Conservation (phyloP, 2,797 vertebrate genomes). For the Lacerta agilis region DNA sequence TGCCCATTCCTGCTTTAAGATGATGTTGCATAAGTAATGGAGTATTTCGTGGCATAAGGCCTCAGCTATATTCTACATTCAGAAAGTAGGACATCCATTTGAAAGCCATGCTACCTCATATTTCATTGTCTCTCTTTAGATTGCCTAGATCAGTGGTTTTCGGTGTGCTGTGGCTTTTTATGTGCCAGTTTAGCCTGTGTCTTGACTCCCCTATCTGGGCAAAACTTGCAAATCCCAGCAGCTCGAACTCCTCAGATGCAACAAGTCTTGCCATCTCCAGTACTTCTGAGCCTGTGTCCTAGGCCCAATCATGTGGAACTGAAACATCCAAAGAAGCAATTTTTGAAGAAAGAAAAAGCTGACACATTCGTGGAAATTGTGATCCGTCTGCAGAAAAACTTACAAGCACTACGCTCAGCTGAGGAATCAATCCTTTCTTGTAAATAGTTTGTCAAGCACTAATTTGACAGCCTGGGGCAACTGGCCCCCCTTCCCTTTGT, state of each 20-base stretch:
- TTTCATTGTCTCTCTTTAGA: background rate
- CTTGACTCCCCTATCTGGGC: background rate
- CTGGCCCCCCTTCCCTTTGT: background rate
- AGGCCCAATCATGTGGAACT: slow-evolving; percentile 23
- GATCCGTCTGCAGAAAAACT: slow-evolving; percentile 23
- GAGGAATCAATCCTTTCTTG: slow-evolving; percentile 44
- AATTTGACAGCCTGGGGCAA: slow-evolving; percentile 12
- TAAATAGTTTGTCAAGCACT: slow-evolving; percentile 28
- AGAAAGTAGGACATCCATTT: background rate
- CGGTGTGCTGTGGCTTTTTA: background rate
- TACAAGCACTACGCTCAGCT: slow-evolving; percentile 12
- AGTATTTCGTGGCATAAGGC: background rate
- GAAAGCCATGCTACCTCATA: background rate
- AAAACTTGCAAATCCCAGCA: background rate
- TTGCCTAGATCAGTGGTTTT: background rate
- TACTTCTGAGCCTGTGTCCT: background rate
- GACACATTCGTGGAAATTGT: slow-evolving; percentile 12
- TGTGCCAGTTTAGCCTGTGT: background rate
- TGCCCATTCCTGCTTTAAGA: background rate
- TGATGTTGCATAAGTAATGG: background rate
- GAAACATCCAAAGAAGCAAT: slow-evolving; percentile 15
- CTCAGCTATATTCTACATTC: too few species aligned
- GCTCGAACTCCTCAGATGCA: background rate
- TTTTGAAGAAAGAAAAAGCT: background rate
- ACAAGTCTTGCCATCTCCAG: background rate